Conservation (phyloP, 1,140 invertebrate species). For the Tribolium castaneum region DNA sequence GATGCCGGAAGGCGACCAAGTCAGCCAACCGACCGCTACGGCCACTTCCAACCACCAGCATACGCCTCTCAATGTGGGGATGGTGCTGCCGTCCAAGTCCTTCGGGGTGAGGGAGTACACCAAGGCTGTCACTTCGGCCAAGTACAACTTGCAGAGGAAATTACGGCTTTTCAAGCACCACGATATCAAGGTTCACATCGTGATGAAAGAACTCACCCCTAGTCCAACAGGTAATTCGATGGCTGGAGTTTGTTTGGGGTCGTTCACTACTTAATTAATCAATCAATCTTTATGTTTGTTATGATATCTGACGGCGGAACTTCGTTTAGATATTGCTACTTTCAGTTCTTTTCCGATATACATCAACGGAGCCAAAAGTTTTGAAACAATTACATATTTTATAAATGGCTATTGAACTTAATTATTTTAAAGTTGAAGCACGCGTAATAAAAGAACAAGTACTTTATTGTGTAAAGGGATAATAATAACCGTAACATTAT, state of each 20-base stretch:
- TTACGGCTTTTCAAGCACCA: constrained; percentile 75
- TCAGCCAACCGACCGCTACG: constrained; percentile 55
- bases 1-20: constrained; percentile 57
- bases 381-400: no score
- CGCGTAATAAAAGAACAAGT: no score
- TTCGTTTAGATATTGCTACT: not conserved
- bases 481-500: no score
- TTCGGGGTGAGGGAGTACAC: constrained; percentile 80
- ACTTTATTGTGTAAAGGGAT: no score
- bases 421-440: no score
- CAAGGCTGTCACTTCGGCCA: constrained; percentile 76
- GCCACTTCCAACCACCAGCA: constrained; percentile 48
- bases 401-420: no score
- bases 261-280: constrained; percentile 1
- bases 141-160: constrained; percentile 73
- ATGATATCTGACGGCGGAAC: not conserved
- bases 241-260: not conserved
- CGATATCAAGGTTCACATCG: constrained; percentile 76
- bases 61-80: constrained; percentile 69
- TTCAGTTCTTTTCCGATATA: no score
- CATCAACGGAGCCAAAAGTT: not conserved
- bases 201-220: constrained; percentile 79
- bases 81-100: constrained; percentile 81
- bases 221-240: constrained; percentile 77
- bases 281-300: constrained; percentile 23